Evolutionary conservation across 1,140 invertebrate genomes (phyloP), one percentile per base, ranked within the genome.

Genomic region (Drosophila bocqueti): DNA sequence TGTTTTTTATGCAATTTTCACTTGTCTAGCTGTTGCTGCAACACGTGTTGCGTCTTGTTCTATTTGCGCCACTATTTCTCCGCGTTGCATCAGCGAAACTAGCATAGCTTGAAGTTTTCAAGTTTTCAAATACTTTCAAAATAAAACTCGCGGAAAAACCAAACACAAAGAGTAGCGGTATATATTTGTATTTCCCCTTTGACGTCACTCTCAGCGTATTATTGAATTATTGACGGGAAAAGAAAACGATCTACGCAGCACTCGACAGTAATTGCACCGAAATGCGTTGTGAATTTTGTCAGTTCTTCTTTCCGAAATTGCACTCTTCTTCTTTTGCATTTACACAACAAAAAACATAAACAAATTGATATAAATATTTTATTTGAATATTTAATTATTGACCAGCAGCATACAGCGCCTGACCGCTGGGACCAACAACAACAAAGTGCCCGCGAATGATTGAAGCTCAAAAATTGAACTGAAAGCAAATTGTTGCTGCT

Each of bases 391-490:
- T 45, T 43, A 24, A 38, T 24, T 68, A 29, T 66, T 66, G 62
- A 63, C 21, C 31, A 43, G 45, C 40, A 68, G 40, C 24, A 24
- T 24, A n/a, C 13, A 49, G 21, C 26, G 43, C 34, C 65, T 26
- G 46, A 40, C 62, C 36, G 43, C 42, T 49, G 31, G 11, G 36
- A 68, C 62, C 36, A 81, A 81, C 81, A 83, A 83, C 81, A 83
- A 83, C 81, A 83, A 79, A 63, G 21, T 66, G 58, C 71, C 66
- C 76, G 80, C 63, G 67, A 80, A 74, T 89, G 84, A 86, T 83
- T 86, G 81, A 89, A 80, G 83, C 83, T 83, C 80, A 68, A 68
- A 79, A 72, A 77, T 57, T 80, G 83, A 55, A 89, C 76, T 76
- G 83, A 50, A 76, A 73, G 65, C 71, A 60, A 57, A 57, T 74